phyloP scores from a whole-genome alignment of 2,888 invertebrate genomes.

The Agonum fuliginosum region DNA sequence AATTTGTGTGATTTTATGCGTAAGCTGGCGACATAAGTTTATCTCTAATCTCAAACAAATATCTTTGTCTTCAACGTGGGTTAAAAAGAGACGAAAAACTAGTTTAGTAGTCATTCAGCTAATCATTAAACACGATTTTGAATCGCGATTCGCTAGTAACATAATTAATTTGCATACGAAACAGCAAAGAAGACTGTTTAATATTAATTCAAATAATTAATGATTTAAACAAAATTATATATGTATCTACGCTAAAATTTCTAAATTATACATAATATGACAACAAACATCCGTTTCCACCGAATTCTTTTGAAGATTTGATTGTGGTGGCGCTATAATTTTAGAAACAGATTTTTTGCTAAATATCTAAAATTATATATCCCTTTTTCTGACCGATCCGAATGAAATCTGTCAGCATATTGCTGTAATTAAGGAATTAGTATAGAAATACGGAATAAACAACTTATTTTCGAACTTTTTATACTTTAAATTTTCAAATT shows the following conservation, averaged over 20 bases:
- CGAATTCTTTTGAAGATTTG: background rate
- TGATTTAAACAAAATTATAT: constrained; percentile 35
- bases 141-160: constrained; percentile 38
- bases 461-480: background rate
- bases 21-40: background rate
- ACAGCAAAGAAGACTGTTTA: background rate
- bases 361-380: constrained; percentile 6
- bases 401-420: constrained; percentile 15
- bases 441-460: too few relatives aligned
- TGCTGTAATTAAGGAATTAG: background rate
- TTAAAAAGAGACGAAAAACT: constrained; percentile 34
- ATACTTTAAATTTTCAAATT: background rate
- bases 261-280: constrained; percentile 35
- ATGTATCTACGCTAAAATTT: constrained; percentile 3
- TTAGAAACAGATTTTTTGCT: background rate
- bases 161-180: constrained; percentile 49
- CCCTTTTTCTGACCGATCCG: background rate
- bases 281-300: constrained; percentile 28
- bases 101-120: constrained; percentile 48
- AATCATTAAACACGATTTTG: constrained; percentile 50
- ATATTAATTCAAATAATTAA: constrained; percentile 33
- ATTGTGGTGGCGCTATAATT: constrained; percentile 13
- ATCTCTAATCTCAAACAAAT: constrained; percentile 16
- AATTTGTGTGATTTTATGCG: background rate
- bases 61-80: constrained; percentile 14